Conservation (phyloP, 2,888 invertebrate species). For the Halictus quadricinctus region DNA sequence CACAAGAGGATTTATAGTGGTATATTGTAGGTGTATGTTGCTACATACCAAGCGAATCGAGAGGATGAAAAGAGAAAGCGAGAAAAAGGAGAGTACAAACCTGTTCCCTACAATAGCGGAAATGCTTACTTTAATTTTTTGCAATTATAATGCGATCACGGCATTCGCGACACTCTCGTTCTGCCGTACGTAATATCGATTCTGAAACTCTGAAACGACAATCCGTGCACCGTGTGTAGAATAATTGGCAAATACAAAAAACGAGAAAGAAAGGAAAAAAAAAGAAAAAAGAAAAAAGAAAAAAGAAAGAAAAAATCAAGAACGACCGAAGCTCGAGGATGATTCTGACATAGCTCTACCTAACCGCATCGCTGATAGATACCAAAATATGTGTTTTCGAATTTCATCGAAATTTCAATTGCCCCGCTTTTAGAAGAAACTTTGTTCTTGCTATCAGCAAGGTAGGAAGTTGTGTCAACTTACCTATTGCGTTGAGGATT, state of each 20-base stretch:
- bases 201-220: background rate
- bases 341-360: too few relatives aligned
- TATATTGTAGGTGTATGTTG: constrained; percentile 31
- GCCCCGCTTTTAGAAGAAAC: background rate
- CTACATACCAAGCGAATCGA: constrained; percentile 27
- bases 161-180: constrained; percentile 1
- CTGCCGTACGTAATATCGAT: background rate
- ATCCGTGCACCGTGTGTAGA: background rate
- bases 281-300: too few relatives aligned
- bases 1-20: constrained; percentile 34
- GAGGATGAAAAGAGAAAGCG: constrained; percentile 51
- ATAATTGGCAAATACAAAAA: background rate
- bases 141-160: constrained; percentile 8
- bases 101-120: constrained; percentile 48
- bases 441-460: background rate
- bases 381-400: background rate
- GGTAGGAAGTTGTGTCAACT: background rate
- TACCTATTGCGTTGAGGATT: constrained; percentile 77
- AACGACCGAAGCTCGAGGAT: background rate
- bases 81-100: constrained; percentile 44
- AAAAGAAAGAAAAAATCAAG: background rate
- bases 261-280: background rate
- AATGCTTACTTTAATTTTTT: constrained; percentile 49
- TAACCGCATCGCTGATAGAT: background rate
- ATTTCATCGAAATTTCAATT: background rate